Conservation (phyloP, 2,113 vertebrate genomes). For the Calonectris borealis region DNA sequence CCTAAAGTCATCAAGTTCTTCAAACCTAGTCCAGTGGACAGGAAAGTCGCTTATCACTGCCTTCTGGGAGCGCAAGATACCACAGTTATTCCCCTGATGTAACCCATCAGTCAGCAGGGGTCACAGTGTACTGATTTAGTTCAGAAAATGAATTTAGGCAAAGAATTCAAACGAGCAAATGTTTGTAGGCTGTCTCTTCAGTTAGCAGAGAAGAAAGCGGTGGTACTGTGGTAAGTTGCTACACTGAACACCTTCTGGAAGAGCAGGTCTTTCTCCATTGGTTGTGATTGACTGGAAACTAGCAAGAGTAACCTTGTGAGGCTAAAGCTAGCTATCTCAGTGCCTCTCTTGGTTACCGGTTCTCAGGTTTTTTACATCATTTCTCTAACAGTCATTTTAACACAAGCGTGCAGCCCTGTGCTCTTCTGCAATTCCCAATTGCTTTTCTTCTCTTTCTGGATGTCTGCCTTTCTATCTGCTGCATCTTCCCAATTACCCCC, state of each 20-base stretch:
- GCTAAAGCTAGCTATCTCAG: neutral
- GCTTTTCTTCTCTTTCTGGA: neutral
- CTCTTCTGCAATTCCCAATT: neutral
- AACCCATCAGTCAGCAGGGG: neutral
- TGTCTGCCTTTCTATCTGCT: neutral
- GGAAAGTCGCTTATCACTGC: neutral
- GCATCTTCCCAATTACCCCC: neutral
- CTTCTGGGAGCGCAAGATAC: neutral
- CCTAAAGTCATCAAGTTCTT: neutral
- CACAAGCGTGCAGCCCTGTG: fast-evolving
- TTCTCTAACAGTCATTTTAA: neutral
- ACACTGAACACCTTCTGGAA: neutral
- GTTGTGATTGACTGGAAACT: neutral
- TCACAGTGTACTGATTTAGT: neutral
- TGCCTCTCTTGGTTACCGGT: neutral
- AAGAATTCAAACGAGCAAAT: neutral
- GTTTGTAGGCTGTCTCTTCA: neutral
- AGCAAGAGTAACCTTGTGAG: neutral
- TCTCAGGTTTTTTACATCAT: neutral
- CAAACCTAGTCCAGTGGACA: neutral
- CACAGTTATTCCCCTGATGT: neutral
- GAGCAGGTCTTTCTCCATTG: neutral
- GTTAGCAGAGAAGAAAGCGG: neutral
- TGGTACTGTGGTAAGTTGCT: neutral
- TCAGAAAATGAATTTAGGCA: slow-evolving; percentile 1